A percentile compares a stretch with the other conserved stretches of the same genome.
phyloP scores from a whole-genome alignment of 2,888 invertebrate genomes.

The Netelia virgata region DNA sequence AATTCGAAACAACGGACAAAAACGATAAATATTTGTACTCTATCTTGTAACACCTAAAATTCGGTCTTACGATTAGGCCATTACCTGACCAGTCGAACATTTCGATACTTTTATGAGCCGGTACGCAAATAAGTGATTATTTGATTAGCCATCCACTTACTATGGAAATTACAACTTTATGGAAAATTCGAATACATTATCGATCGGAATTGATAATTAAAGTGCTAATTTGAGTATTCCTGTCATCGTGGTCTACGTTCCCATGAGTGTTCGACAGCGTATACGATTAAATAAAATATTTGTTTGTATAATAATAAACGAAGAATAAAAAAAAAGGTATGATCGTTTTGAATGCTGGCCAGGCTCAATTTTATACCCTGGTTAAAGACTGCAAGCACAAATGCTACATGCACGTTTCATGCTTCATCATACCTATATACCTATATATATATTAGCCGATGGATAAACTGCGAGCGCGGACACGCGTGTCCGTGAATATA shows the following conservation, averaged over 20 bases:
- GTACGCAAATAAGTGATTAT: background rate
- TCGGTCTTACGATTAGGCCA: too few species aligned
- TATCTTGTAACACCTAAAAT: too few species aligned
- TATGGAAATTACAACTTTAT: conserved; percentile 33
- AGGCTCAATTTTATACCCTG: background rate
- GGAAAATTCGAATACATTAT: conserved; percentile 12
- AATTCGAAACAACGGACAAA: too few species aligned
- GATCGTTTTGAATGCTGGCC: conserved; percentile 23
- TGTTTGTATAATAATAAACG: background rate
- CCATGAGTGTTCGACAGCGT: conserved; percentile 18
- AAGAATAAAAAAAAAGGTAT: conserved; percentile 19
- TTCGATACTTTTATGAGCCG: too few species aligned
- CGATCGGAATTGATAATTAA: conserved; percentile 22
- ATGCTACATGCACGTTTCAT: conserved; percentile 67
- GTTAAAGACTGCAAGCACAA: conserved; percentile 5
- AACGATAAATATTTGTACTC: too few species aligned
- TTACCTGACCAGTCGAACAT: too few species aligned
- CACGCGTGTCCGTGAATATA: conserved; percentile 78
- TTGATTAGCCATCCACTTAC: background rate
- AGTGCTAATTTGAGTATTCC: conserved; percentile 36
- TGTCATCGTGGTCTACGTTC: conserved; percentile 10
- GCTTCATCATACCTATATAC: conserved; percentile 11
- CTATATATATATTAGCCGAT: conserved; percentile 45
- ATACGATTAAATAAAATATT: background rate
- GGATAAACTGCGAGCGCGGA: conserved; percentile 64